Evolutionary conservation across 2,888 invertebrate genomes (phyloP).

Genomic region (Drosophila setosimentum): DNA sequence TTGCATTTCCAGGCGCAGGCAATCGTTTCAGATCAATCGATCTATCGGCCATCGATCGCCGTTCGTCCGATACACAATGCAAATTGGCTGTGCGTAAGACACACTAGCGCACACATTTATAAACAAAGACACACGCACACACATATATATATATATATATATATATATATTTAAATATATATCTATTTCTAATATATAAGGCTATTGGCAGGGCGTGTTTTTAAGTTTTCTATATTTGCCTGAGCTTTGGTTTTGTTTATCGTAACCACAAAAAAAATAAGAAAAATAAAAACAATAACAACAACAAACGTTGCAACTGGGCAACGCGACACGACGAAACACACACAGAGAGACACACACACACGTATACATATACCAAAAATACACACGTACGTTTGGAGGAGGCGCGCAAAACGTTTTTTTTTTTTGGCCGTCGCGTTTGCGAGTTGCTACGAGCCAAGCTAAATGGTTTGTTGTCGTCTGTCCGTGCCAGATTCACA

Average conservation of each 20-base stretch:
- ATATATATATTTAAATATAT: background rate
- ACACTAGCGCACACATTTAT: constrained; percentile 16
- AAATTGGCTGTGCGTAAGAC: no score
- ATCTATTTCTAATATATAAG: background rate
- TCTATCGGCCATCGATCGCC: constrained; percentile 52
- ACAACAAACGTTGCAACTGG: constrained; percentile 54
- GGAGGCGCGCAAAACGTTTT: constrained; percentile 59
- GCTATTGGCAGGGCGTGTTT: constrained; percentile 45
- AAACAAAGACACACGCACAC: constrained; percentile 5
- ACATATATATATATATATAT: background rate
- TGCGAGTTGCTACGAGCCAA: constrained; percentile 55
- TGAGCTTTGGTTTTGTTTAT: constrained; percentile 36
- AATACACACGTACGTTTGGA: constrained; percentile 42
- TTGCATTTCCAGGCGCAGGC: constrained; percentile 3
- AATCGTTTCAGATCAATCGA: constrained; percentile 34
- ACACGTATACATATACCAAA: constrained; percentile 19
- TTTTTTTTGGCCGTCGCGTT: constrained; percentile 36
- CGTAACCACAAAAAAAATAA: constrained; percentile 35
- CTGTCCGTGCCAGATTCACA: constrained; percentile 84
- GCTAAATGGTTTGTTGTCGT: constrained; percentile 77
- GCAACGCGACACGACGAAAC: constrained; percentile 45
- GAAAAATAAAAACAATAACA: constrained; percentile 28
- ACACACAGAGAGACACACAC: constrained; percentile 35
- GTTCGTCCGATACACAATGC: constrained; percentile 43
- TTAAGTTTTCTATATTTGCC: constrained; percentile 28